phyloP scores from a whole-genome alignment of 1,140 invertebrate genomes.

The Rhagoletis pomonella region DNA sequence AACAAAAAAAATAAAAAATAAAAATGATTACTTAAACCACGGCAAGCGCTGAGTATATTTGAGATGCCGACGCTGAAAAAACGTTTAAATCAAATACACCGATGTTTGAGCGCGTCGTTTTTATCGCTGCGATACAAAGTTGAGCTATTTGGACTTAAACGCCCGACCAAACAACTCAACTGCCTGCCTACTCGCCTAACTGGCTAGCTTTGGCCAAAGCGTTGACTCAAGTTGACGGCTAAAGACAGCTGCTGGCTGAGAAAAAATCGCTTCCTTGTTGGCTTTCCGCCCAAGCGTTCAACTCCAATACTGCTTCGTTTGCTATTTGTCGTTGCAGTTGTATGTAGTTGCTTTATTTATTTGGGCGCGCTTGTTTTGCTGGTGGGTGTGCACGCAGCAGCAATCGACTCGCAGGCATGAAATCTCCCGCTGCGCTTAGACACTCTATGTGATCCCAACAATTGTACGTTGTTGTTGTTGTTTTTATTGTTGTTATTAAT shows the following conservation, averaged over 20 bases:
- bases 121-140: conserved; percentile 32
- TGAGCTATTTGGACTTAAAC: conserved; percentile 38
- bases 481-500: neutral
- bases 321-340: neutral
- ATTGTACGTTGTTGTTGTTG: conserved; percentile 10
- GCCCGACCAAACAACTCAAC: neutral
- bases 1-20: neutral
- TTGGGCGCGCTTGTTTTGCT: neutral
- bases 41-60: neutral
- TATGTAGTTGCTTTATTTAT: neutral
- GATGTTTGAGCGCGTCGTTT: conserved; percentile 34
- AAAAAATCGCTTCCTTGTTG: conserved; percentile 35
- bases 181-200: neutral
- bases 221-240: neutral
- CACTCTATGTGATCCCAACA: conserved; percentile 1
- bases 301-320: neutral
- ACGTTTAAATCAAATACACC: conserved; percentile 33
- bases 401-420: conserved; percentile 14
- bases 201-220: conserved; percentile 5
- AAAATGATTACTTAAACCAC: neutral
- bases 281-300: conserved; percentile 15
- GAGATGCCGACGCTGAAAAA: neutral
- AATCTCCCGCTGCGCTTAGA: conserved; percentile 36
- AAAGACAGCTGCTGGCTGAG: neutral
- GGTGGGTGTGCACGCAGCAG: conserved; percentile 36